These are phyloP conservation scores for Microtus oregoni DNA, from an alignment of 2,113 vertebrate genomes.

Conservation along the genomic window DNA sequence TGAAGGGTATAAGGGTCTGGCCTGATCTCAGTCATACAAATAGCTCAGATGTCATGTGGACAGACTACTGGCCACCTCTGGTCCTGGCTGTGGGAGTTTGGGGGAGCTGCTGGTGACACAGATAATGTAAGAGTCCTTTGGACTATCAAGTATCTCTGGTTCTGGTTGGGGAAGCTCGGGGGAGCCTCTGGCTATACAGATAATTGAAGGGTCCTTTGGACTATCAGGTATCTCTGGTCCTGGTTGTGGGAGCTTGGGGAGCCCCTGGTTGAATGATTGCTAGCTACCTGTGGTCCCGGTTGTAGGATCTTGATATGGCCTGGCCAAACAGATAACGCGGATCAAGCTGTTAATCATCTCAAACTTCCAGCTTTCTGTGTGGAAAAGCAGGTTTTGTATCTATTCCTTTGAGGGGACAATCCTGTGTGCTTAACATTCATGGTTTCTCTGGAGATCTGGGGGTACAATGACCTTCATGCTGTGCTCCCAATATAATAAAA, in stretches of 20 bases:
- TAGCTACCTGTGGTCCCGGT: neutral
- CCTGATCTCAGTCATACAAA: neutral
- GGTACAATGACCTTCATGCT: neutral
- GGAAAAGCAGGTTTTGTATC: neutral
- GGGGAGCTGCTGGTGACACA: neutral
- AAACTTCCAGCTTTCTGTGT: neutral
- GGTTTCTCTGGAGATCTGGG: neutral
- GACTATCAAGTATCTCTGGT: neutral
- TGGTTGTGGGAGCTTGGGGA: neutral
- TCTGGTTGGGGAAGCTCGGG: neutral
- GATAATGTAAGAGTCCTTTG: neutral
- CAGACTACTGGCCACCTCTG: neutral
- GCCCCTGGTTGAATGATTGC: neutral
- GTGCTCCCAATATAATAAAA: neutral
- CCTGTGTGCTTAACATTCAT: neutral
- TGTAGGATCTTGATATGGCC: neutral
- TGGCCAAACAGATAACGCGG: neutral
- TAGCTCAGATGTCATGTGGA: neutral
- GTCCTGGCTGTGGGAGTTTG: neutral
- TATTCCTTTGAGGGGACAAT: neutral
- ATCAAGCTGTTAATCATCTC: neutral
- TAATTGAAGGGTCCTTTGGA: neutral
- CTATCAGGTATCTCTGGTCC: neutral
- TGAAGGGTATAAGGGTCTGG: neutral
- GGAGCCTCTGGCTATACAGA: neutral